These are phyloP conservation scores for Petroica traversi DNA, from an alignment of 2,113 vertebrate genomes.

Conservation along the genomic window DNA sequence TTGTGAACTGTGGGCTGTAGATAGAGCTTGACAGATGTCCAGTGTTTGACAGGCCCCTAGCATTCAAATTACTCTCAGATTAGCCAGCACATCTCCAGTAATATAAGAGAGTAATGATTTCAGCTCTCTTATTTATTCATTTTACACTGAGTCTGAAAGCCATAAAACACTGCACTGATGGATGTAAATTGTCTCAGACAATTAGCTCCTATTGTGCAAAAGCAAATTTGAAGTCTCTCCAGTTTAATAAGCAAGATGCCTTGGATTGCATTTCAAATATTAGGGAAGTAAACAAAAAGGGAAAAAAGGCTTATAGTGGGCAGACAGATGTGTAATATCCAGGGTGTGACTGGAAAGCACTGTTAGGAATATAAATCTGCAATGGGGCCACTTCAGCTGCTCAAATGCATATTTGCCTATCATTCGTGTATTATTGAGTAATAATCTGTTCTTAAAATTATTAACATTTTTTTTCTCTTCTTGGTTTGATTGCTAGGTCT, in stretches of 20 bases:
- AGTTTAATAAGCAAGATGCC: conserved; percentile 68
- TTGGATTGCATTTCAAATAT: conserved; percentile 40
- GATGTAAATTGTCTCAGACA: conserved; percentile 69
- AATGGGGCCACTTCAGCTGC: not conserved
- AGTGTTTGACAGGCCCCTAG: conserved; percentile 1
- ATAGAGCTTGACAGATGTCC: conserved; percentile 68
- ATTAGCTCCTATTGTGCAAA: conserved; percentile 68
- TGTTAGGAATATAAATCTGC: not conserved
- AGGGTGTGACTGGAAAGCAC: not conserved
- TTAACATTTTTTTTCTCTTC: not conserved
- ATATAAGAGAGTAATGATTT: conserved; percentile 65
- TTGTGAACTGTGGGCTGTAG: conserved; percentile 16
- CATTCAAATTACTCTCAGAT: conserved; percentile 59
- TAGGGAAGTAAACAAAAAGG: conserved; percentile 16
- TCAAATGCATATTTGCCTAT: not conserved
- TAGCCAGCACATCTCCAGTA: conserved; percentile 28
- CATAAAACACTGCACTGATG: conserved; percentile 64
- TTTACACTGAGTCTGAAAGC: conserved; percentile 59
- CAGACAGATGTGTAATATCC: not conserved
- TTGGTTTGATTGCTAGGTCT: not conserved
- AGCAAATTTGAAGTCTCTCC: conserved; percentile 66
- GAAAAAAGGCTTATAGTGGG: not conserved
- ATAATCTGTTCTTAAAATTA: not conserved
- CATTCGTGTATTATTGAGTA: not conserved
- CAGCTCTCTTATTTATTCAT: conserved; percentile 68